Evolutionary conservation across 2,888 invertebrate species (phyloP).

Genomic region (Muschampia plurimacula): DNA sequence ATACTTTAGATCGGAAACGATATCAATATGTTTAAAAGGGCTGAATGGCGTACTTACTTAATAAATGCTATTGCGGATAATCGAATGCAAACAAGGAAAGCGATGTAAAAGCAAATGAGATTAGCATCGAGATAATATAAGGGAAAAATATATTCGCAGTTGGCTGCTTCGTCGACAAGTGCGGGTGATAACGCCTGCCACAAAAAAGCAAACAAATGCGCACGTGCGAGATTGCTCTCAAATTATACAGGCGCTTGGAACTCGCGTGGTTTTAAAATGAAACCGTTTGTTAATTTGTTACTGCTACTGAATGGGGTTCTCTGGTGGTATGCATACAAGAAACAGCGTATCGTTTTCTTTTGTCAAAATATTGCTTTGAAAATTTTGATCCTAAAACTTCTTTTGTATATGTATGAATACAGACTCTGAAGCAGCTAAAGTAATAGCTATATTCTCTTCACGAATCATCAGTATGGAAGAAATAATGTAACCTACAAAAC

Average conservation of each 20-base stretch:
- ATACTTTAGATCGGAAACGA: slow-evolving; percentile 23
- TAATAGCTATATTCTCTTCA: too few relatives aligned
- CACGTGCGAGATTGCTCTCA: slow-evolving; percentile 41
- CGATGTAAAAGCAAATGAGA: slow-evolving; percentile 41
- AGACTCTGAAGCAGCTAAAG: too few relatives aligned
- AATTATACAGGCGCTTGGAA: slow-evolving; percentile 45
- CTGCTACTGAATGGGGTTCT: slow-evolving; percentile 21
- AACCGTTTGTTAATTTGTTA: slow-evolving; percentile 43
- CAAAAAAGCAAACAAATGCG: slow-evolving; percentile 44
- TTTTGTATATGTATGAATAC: too few relatives aligned
- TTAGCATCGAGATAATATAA: slow-evolving; percentile 45
- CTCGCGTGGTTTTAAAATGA: slow-evolving; percentile 45
- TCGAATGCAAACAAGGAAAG: slow-evolving; percentile 41
- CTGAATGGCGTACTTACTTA: slow-evolving; percentile 32
- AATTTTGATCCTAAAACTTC: too few relatives aligned
- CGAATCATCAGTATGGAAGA: too few relatives aligned
- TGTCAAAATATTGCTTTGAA: neutral
- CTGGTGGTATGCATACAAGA: slow-evolving; percentile 4
- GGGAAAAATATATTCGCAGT: slow-evolving; percentile 32
- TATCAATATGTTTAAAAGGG: slow-evolving; percentile 36
- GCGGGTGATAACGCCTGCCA: slow-evolving; percentile 46
- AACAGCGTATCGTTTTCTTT: neutral
- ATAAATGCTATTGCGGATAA: slow-evolving; percentile 38
- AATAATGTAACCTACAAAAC: too few relatives aligned
- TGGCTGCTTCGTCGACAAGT: slow-evolving; percentile 37